Evolutionary conservation across 2,888 invertebrate species (phyloP).

Genomic region (Amphipoea lucens): DNA sequence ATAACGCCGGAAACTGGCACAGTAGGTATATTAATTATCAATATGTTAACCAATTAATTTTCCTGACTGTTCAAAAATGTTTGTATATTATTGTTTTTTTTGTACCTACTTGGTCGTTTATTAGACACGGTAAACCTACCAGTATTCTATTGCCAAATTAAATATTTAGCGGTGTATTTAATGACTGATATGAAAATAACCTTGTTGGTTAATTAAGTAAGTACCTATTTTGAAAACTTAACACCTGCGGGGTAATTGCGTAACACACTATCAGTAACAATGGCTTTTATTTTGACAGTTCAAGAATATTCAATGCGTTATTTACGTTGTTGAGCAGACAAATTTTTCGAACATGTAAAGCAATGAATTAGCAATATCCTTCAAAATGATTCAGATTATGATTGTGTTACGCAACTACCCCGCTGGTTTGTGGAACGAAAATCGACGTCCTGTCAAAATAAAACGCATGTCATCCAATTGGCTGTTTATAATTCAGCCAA

Average conservation of each 20-base stretch:
- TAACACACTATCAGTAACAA: neutral
- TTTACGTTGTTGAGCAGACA: neutral
- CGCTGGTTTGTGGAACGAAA: neutral
- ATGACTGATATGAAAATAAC: slow-evolving; percentile 4
- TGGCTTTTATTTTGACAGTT: neutral
- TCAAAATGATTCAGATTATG: neutral
- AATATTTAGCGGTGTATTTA: neutral
- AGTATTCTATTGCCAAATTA: slow-evolving; percentile 33
- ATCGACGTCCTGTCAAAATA: neutral
- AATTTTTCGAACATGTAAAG: neutral
- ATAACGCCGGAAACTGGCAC: neutral
- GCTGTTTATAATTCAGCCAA: neutral
- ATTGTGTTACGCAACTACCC: neutral
- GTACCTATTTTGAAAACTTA: neutral
- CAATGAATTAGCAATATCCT: neutral
- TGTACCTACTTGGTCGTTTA: neutral
- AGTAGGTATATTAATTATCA: neutral
- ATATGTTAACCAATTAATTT: neutral
- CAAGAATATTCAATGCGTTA: neutral
- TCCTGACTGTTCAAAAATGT: neutral
- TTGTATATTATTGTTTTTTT: neutral
- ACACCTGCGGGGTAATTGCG: neutral
- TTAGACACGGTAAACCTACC: slow-evolving; percentile 1
- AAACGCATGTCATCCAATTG: neutral
- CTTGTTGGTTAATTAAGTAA: slow-evolving; percentile 16